Evolutionary conservation across 2,797 vertebrate species (phyloP).

Genomic region (Parauchenoglanis ngamensis): DNA sequence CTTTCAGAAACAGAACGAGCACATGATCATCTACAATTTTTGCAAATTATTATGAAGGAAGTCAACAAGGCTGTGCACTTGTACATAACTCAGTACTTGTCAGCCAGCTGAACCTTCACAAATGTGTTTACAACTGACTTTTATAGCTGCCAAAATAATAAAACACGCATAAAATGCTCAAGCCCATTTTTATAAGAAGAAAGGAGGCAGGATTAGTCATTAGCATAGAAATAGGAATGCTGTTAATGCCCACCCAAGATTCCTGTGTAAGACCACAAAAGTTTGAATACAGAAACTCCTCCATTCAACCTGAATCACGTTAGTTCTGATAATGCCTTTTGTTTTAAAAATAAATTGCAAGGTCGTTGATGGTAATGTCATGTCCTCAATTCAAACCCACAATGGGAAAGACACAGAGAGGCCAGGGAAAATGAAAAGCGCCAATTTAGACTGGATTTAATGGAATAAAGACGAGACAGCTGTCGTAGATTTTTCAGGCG

Average conservation of each 20-base stretch:
- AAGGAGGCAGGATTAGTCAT: constrained; percentile 49
- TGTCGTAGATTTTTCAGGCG: constrained; percentile 67
- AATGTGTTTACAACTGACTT: constrained; percentile 37
- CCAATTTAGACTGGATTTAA: constrained; percentile 65
- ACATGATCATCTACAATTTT: constrained; percentile 14
- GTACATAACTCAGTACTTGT: constrained; percentile 19
- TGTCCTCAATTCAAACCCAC: constrained; percentile 65
- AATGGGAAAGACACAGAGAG: constrained; percentile 45
- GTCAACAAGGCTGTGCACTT: constrained; percentile 19
- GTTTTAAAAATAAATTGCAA: constrained; percentile 72
- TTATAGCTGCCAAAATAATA: constrained; percentile 18
- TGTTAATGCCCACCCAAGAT: constrained; percentile 63
- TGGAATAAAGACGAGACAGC: constrained; percentile 57
- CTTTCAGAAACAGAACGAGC: constrained; percentile 12
- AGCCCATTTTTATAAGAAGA: constrained; percentile 23
- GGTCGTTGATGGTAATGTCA: constrained; percentile 68
- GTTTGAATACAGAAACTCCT: constrained; percentile 39
- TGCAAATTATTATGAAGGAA: constrained; percentile 14
- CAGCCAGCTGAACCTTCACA: constrained; percentile 32
- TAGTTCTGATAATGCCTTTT: constrained; percentile 59
- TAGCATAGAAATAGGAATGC: constrained; percentile 68
- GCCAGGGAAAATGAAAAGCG: constrained; percentile 57
- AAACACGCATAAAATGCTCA: neutral
- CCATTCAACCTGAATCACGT: constrained; percentile 61
- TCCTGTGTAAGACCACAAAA: constrained; percentile 59